Conservation (phyloP, 2,797 vertebrate genomes). For the Typhlichthys eigenmanni region DNA sequence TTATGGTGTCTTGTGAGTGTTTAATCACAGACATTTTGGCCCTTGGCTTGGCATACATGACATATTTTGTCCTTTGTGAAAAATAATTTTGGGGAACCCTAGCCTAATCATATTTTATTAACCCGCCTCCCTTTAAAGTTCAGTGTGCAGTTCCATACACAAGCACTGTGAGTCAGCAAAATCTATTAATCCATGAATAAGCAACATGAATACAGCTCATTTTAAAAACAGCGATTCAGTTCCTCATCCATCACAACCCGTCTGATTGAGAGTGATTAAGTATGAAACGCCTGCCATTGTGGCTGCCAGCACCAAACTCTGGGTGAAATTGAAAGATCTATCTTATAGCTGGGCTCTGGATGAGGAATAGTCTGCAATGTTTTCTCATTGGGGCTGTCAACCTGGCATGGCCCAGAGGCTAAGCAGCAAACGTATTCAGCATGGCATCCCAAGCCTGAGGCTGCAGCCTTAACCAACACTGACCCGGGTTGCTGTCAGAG, state of each 20-base stretch:
- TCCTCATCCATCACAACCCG: conserved; percentile 46
- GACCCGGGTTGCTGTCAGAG: conserved; percentile 44
- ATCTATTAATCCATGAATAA: background rate
- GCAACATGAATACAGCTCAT: conserved; percentile 32
- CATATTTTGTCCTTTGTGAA: no score
- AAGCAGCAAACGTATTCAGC: conserved; percentile 36
- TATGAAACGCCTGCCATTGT: conserved; percentile 44
- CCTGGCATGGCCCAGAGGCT: conserved; percentile 23
- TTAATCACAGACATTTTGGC: no score
- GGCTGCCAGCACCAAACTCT: conserved; percentile 42
- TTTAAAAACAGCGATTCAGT: conserved; percentile 44
- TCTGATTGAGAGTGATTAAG: conserved; percentile 54
- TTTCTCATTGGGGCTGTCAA: conserved; percentile 54
- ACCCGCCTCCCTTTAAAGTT: no score
- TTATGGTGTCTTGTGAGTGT: no score
- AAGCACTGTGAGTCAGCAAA: no score
- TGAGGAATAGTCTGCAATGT: conserved; percentile 33
- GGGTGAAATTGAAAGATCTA: conserved; percentile 55
- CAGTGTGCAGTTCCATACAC: no score
- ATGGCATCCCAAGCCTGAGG: conserved; percentile 38
- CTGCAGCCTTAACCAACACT: conserved; percentile 26
- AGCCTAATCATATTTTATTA: no score
- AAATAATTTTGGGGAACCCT: no score
- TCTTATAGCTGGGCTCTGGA: conserved; percentile 40
- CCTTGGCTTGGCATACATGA: no score